These are phyloP conservation scores for Motacilla tschutschensis DNA, from an alignment of 2,113 vertebrate species.

Conservation along the genomic window DNA sequence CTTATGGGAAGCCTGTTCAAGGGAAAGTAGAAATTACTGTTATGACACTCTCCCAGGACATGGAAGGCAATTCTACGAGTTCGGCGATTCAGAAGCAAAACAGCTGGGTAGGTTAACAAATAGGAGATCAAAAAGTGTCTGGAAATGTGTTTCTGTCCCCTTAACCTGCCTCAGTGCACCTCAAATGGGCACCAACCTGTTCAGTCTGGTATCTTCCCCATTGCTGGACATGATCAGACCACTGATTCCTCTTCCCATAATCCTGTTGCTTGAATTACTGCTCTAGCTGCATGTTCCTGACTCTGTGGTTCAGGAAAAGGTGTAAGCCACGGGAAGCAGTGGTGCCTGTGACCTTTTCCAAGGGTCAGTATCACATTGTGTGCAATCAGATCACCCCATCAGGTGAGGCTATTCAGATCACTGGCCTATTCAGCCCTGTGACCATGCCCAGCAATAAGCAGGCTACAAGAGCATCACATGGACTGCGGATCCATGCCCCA, in stretches of 20 bases:
- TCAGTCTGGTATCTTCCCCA: not conserved
- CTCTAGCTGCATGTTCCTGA: not conserved
- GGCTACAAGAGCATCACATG: not conserved
- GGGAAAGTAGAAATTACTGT: not conserved
- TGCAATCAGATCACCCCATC: not conserved
- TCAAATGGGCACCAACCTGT: not conserved
- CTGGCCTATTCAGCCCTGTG: not conserved
- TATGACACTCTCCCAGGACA: not conserved
- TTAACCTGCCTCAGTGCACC: not conserved
- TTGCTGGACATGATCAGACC: not conserved
- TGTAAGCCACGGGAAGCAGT: not conserved
- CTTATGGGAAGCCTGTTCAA: constrained; percentile 56
- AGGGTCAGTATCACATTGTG: not conserved
- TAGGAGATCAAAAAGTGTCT: not conserved
- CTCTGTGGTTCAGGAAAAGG: not conserved
- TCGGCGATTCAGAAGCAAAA: not conserved
- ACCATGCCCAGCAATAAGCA: not conserved
- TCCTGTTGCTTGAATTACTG: not conserved
- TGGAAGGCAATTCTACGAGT: accelerated
- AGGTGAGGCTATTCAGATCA: not conserved
- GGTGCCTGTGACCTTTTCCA: not conserved
- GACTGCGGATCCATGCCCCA: not conserved
- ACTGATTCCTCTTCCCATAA: not conserved
- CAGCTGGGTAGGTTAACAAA: constrained; percentile 25
- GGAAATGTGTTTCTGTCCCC: not conserved